phyloP scores from a whole-genome alignment of 2,888 invertebrate genomes.

The Sinohyriopsis cumingii region DNA sequence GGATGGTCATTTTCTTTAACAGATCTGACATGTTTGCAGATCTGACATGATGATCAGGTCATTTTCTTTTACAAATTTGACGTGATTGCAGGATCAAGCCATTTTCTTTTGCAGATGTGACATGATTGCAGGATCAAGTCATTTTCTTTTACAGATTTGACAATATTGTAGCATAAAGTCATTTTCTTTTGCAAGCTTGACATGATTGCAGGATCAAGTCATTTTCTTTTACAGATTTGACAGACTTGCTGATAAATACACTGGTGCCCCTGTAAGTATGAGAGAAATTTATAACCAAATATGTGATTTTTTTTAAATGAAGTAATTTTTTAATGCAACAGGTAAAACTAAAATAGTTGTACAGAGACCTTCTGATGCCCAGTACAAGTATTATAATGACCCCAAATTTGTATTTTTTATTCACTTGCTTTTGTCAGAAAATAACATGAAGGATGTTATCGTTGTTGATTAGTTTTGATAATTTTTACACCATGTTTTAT shows the following conservation, averaged over 20 bases:
- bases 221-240: slow-evolving; percentile 58
- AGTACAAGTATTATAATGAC: too few relatives aligned
- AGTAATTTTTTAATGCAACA: too few relatives aligned
- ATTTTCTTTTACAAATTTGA: slow-evolving; percentile 52
- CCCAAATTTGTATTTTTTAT: too few relatives aligned
- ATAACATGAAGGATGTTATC: too few relatives aligned
- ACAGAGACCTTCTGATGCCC: too few relatives aligned
- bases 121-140: neutral
- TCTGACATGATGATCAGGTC: neutral
- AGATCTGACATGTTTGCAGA: neutral
- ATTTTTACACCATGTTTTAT: too few relatives aligned
- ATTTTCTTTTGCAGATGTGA: neutral
- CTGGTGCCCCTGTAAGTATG: slow-evolving; percentile 68
- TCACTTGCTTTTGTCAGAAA: too few relatives aligned
- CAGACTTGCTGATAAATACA: slow-evolving; percentile 66
- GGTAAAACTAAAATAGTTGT: too few relatives aligned
- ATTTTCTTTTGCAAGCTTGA: neutral
- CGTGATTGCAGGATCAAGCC: slow-evolving; percentile 33
- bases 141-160: neutral
- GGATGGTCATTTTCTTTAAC: too few relatives aligned
- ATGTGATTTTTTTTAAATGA: too few relatives aligned
- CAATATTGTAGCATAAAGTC: neutral
- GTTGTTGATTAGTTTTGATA: too few relatives aligned
- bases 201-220: neutral
- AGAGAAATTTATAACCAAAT: too few relatives aligned